Evolutionary conservation across 2,113 vertebrate genomes (phyloP), one percentile per base, ranked within the genome.

Genomic region (Caranx melampygus): DNA sequence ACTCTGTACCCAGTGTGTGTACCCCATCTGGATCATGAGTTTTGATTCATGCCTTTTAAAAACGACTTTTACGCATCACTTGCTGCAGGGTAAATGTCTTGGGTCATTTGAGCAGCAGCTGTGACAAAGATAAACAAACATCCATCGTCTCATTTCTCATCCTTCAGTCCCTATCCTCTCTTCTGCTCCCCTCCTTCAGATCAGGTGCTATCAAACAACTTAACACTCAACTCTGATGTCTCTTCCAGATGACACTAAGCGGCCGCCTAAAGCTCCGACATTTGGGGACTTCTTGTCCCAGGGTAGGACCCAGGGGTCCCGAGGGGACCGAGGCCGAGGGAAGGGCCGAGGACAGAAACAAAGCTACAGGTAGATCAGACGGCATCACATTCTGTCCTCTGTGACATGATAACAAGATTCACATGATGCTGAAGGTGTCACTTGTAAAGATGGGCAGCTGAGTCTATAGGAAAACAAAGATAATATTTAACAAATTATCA

Each of bases 271-370:
- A 66, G 84, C 72, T 0, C 93, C 95, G 0, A 96, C 95, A 1
- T 96, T 97, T 6, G 96, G 95, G 0, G 96, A 98, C 65, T 97
- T 96, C 86, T 69, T 98, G 57, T 90, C 94, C 0, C 94, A 96
- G 62, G 93, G 89, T 58, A 81, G 86, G 60, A 94, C 72, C 63
- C 94, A 87, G 71, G 92, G 83, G 0, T 89, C 89, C 20, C 88
- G 85, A 64, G 91, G 90, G 10, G 91, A 93, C 0, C 75, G 90
- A 34, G 84, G 80, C 47, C 55, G 89, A 82, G 93, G 89, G 11
- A 85, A 51, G 76, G 90, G 92, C 14, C 72, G 88, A 2, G 93
- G 92, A 11, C 92, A 82, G 35, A 87, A 91, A 71, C 95, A 90
- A 51, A 93, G 93, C 85, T 98, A 97, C 93, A 98, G 96, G 97